A percentile compares a stretch with the other conserved stretches of the same genome.
Conservation (phyloP, 2,888 invertebrate species). For the Caenorhabditis uteleia region DNA sequence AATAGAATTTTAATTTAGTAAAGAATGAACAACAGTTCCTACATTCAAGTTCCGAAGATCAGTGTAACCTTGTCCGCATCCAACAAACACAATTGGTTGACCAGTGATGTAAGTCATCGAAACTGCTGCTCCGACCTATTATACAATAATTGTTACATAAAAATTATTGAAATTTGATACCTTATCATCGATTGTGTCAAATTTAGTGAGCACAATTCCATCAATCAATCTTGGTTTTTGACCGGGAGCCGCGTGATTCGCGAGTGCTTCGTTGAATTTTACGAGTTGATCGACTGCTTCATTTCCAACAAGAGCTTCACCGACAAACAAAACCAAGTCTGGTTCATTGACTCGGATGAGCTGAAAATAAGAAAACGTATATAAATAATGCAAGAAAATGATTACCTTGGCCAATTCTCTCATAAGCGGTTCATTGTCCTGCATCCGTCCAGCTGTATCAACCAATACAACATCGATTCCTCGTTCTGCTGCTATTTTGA, state of each 20-base stretch:
- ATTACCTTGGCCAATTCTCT: slow-evolving; percentile 86
- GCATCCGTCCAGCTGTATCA: slow-evolving; percentile 99
- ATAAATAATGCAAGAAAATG: slow-evolving; percentile 1
- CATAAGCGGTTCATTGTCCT: slow-evolving; percentile 99
- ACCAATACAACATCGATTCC: slow-evolving; percentile 90
- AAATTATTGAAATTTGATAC: slow-evolving; percentile 71
- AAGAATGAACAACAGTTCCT: slow-evolving; percentile 90
- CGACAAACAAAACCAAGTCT: slow-evolving; percentile 97
- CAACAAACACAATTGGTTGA: slow-evolving; percentile 98
- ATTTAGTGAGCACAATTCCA: slow-evolving; percentile 98
- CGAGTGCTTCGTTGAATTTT: slow-evolving; percentile 92
- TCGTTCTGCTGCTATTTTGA: slow-evolving; percentile 76
- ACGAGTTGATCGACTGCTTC: slow-evolving; percentile 98
- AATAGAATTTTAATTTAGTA: slow-evolving; percentile 84
- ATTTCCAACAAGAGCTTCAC: slow-evolving; percentile 98
- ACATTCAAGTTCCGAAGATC: slow-evolving; percentile 95
- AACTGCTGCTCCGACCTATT: slow-evolving; percentile 88
- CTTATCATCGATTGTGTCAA: slow-evolving; percentile 99
- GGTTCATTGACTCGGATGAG: slow-evolving; percentile 96
- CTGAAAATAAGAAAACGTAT: slow-evolving; percentile 70
- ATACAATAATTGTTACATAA: neutral
- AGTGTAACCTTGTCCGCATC: slow-evolving; percentile 97
- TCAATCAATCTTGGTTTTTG: slow-evolving; percentile 89
- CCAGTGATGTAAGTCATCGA: slow-evolving; percentile 99
- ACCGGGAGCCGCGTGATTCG: slow-evolving; percentile 81